These are phyloP conservation scores for Hydrozoanthus gracilis DNA, from an alignment of 92 coral and sea anemone genomes.

Conservation along the genomic window DNA sequence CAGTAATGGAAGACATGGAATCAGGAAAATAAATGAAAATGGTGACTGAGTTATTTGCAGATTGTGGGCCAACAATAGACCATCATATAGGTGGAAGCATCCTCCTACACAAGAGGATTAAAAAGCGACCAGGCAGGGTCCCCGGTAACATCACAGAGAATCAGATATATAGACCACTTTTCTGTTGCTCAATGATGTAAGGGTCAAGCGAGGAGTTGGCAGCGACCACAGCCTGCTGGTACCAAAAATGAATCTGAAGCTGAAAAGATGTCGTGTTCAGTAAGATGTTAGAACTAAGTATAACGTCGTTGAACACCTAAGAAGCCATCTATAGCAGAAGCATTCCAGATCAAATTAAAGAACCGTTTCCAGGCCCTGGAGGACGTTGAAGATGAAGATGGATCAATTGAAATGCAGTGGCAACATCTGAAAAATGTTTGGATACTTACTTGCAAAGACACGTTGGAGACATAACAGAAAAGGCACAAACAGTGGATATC, in stretches of 20 bases:
- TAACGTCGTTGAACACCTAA: not conserved
- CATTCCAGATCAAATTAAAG: not conserved
- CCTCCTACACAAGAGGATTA: not conserved
- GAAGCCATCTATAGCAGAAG: not conserved
- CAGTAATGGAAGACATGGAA: constrained; percentile 7
- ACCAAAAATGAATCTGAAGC: not conserved
- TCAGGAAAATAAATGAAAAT: not conserved
- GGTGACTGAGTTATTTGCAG: constrained; percentile 30
- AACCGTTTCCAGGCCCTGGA: not conserved
- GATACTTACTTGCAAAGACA: not conserved
- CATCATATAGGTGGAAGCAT: not conserved
- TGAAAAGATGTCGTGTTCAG: not conserved
- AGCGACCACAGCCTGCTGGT: not conserved
- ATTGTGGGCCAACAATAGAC: not conserved
- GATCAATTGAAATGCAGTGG: not conserved
- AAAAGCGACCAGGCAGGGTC: not conserved
- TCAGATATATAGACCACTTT: not conserved
- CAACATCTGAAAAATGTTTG: not conserved
- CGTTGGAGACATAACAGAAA: not conserved
- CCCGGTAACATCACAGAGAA: not conserved
- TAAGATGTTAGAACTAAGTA: not conserved
- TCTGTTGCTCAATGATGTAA: not conserved
- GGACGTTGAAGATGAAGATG: not conserved
- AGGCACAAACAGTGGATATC: not conserved
- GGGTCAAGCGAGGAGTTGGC: not conserved